Base-by-base conservation (phyloP, 2,888 invertebrate species). In the Pheosia gnoma region DNA sequence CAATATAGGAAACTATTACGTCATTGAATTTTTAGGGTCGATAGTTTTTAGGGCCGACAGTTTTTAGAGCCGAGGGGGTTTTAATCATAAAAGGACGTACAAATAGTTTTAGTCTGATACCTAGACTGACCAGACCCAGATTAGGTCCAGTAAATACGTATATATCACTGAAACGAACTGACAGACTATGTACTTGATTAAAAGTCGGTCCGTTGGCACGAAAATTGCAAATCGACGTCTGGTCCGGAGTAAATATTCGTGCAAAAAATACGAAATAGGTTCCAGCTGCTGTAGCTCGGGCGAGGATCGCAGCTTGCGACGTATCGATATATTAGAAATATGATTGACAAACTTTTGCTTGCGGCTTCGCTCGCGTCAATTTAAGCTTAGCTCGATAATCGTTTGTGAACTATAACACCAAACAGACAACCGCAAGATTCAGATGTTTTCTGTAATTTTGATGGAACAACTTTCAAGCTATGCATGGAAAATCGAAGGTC, bases 201-300 rank as follows among this genome's bases (percentile, higher is more conserved):
- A 66, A 71, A 63, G 59, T 74, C 62, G 65, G 70, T 70, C 66
- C 71, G 79, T 71, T 80, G 75, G 77, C 68, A 81, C 79, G 79
- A 82, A 86, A 84, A 89, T 87, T 87, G 87, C 85, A 84, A 89
- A 87, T 84, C 83, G 84, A 82, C 82, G 85, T 83, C 77, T 77
- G 80, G 68, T 25, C 25, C 1, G 25, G 25, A 25, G 25, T 25
- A 25, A 64, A 71, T 63, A 69, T 75, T 70, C 78, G 80, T 75
- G 82, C 83, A 88, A 90, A 88, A 90, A 90, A 87, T 79, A 79
- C 74, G 77, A 81, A 80, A 84, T 83, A 77, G 78, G 77, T 72
- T 71, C 77, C 90, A 89, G 84, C 88, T 88, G 89, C 81, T 13
- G 25, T 25, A 13, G 53, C 53, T 9, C 13, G 51, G 8, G 25